phyloP scores from a whole-genome alignment of 2,113 vertebrate species.

The Glaucidium brasilianum region DNA sequence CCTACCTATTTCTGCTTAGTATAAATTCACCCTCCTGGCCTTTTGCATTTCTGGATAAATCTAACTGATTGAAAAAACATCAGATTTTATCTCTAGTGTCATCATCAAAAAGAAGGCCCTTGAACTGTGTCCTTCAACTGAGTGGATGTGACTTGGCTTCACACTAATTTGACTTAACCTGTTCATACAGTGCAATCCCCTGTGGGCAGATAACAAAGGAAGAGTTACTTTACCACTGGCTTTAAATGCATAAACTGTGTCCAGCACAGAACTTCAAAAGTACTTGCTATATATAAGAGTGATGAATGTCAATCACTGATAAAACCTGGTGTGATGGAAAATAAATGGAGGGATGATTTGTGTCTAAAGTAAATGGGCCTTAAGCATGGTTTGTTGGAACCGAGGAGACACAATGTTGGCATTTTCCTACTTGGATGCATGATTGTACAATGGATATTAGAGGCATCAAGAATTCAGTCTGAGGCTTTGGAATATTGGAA shows the following conservation, averaged over 20 bases:
- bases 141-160: background rate
- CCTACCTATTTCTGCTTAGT: background rate
- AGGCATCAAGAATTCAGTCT: background rate
- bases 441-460: background rate
- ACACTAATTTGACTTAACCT: background rate
- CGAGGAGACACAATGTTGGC: background rate
- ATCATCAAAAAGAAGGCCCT: background rate
- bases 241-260: background rate
- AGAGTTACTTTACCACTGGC: background rate
- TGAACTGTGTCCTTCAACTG: background rate
- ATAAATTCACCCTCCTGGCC: background rate
- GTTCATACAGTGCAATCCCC: background rate
- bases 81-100: background rate
- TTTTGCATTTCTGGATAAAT: constrained; percentile 4
- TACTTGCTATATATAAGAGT: background rate
- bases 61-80: background rate
- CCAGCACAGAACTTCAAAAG: background rate
- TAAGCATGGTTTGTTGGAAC: background rate
- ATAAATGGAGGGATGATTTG: background rate
- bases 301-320: background rate
- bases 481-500: background rate
- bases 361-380: background rate
- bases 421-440: background rate
- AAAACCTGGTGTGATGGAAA: background rate
- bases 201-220: background rate